Percentiles rank a stretch among this genome's conserved stretches.
phyloP scores from a whole-genome alignment of 2,888 invertebrate genomes.

The Microchrysa polita region DNA sequence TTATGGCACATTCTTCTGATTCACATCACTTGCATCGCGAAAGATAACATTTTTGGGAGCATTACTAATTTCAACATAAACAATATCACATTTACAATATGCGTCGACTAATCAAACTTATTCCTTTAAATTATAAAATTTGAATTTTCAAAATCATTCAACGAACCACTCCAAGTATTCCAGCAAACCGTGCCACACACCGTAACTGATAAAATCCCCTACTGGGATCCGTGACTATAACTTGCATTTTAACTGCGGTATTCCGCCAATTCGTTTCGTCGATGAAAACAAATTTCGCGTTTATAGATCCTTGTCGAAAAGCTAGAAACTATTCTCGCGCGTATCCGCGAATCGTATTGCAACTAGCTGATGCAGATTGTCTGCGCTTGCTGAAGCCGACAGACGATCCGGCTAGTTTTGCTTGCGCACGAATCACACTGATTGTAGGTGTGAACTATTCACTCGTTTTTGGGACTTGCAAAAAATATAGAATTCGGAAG shows the following conservation, averaged over 20 bases:
- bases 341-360: background rate
- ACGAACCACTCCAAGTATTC: constrained; percentile 52
- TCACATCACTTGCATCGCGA: no score
- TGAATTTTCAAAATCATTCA: background rate
- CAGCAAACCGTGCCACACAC: constrained; percentile 51
- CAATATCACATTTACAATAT: background rate
- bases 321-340: constrained; percentile 23
- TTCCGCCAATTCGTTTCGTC: background rate
- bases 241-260: constrained; percentile 8
- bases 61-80: no score
- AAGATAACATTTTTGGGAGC: no score
- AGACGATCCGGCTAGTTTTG: constrained; percentile 5
- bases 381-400: background rate
- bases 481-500: background rate
- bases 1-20: no score
- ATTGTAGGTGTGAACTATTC: no score
- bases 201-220: constrained; percentile 42
- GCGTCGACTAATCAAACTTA: background rate
- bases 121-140: no score
- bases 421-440: constrained; percentile 1
- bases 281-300: constrained; percentile 30
- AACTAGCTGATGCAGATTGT: no score
- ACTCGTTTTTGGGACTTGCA: background rate
- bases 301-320: constrained; percentile 25
- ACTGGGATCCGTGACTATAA: constrained; percentile 4